These are phyloP conservation scores for Anolis carolinensis DNA, from an alignment of 2,113 vertebrate genomes.

Conservation along the genomic window DNA sequence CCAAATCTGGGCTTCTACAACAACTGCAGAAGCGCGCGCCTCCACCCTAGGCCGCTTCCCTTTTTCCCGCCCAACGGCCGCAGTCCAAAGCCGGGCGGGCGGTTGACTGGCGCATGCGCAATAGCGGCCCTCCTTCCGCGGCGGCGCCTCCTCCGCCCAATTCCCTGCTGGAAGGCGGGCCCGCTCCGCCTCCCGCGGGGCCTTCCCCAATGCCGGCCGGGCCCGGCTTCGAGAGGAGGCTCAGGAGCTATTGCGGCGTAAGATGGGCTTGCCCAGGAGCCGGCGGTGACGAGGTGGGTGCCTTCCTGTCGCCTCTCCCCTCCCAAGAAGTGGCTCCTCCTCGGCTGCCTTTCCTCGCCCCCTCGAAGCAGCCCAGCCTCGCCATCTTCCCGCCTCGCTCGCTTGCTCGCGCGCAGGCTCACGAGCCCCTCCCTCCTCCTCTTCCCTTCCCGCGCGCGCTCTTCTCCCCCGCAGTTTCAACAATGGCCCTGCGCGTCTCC, in stretches of 20 bases:
- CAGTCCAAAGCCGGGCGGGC: too few relatives aligned
- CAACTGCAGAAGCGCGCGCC: too few relatives aligned
- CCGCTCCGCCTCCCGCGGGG: not conserved
- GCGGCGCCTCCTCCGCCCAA: not conserved
- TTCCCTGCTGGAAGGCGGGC: not conserved
- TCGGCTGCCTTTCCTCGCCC: not conserved
- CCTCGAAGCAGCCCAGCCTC: not conserved
- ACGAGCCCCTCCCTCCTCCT: not conserved
- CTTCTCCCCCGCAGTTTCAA: too few relatives aligned
- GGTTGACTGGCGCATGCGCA: not conserved
- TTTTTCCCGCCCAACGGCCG: not conserved
- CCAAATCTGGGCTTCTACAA: too few relatives aligned
- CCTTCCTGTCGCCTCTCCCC: not conserved
- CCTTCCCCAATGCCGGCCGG: conserved; percentile 29
- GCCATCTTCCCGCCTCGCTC: not conserved
- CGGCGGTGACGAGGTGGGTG: conserved; percentile 26
- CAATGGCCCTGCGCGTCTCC: too few relatives aligned
- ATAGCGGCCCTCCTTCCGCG: too few relatives aligned
- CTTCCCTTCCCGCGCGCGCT: not conserved
- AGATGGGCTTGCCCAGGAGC: not conserved
- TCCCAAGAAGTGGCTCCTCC: too few relatives aligned
- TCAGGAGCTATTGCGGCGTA: not conserved
- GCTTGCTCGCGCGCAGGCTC: not conserved
- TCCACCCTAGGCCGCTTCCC: not conserved
- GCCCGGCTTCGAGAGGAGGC: not conserved